Percentiles rank a stretch among this genome's conserved stretches.
phyloP scores from a whole-genome alignment of 2,797 vertebrate genomes.

The Sciaenops ocellatus region DNA sequence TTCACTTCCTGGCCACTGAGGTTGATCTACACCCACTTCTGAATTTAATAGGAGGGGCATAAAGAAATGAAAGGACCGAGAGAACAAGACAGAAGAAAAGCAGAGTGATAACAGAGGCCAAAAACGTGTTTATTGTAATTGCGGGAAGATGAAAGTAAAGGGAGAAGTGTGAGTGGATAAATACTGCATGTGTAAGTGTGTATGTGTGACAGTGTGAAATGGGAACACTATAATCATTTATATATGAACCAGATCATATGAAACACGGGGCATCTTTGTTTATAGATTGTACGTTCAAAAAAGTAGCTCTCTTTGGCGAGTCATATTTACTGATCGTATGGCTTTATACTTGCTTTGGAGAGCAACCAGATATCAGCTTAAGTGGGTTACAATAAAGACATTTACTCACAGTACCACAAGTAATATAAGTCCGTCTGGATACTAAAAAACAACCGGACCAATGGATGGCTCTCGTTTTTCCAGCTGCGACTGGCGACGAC shows the following conservation, averaged over 20 bases:
- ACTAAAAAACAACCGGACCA: not conserved
- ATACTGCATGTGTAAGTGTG: slow-evolving; percentile 20
- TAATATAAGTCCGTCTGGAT: not conserved
- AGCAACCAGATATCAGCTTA: not conserved
- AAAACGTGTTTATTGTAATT: slow-evolving; percentile 61
- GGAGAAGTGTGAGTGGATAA: slow-evolving; percentile 29
- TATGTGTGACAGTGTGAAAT: slow-evolving; percentile 20
- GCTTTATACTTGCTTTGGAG: not conserved
- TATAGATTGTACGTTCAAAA: not conserved
- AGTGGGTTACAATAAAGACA: not conserved
- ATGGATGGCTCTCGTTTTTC: not conserved
- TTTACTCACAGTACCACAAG: not conserved
- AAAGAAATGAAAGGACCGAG: slow-evolving; percentile 12
- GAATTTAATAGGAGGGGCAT: slow-evolving; percentile 30
- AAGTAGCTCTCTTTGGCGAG: slow-evolving; percentile 15
- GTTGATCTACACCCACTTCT: too few relatives aligned
- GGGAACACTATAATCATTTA: slow-evolving; percentile 27
- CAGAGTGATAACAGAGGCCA: slow-evolving; percentile 61
- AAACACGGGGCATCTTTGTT: slow-evolving; percentile 16
- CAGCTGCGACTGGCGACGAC: not conserved
- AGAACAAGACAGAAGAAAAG: slow-evolving; percentile 27
- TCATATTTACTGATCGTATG: slow-evolving; percentile 12
- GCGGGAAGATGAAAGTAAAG: slow-evolving; percentile 71
- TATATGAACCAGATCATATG: slow-evolving; percentile 26
- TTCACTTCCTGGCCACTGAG: too few relatives aligned